Evolutionary conservation across 2,113 vertebrate species (phyloP).

Genomic region (Sinocyclocheilus anophthalmus): DNA sequence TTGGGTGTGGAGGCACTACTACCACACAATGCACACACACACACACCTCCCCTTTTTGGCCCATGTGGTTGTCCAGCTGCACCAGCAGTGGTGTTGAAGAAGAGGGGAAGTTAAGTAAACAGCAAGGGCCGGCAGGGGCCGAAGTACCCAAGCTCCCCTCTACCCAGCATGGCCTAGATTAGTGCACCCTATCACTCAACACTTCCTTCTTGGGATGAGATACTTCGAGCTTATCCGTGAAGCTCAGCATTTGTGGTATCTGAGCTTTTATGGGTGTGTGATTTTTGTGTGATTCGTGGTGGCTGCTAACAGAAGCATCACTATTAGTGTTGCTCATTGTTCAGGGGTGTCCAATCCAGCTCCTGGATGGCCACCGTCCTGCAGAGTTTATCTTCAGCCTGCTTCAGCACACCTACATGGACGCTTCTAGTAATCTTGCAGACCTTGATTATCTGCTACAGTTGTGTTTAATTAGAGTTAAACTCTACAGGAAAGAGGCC

Average conservation of each 20-base stretch:
- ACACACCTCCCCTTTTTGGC: conserved; percentile 16
- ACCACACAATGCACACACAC: not conserved
- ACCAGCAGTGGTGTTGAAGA: not conserved
- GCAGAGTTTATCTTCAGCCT: not conserved
- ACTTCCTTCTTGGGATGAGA: not conserved
- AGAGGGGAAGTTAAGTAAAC: conserved; percentile 22
- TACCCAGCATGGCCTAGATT: not conserved
- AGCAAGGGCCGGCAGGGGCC: not conserved
- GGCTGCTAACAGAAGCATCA: not conserved
- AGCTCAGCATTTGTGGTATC: not conserved
- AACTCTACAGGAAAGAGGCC: not conserved
- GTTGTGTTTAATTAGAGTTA: not conserved
- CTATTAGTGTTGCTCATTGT: not conserved
- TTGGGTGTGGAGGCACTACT: conserved; percentile 35
- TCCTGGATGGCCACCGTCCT: not conserved
- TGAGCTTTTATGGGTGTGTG: not conserved
- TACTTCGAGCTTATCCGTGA: not conserved
- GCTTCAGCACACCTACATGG: not conserved
- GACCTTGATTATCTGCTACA: not conserved
- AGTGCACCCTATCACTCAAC: conserved; percentile 2
- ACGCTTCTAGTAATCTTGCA: not conserved
- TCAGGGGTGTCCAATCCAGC: not conserved
- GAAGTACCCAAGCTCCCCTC: not conserved
- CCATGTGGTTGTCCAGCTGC: conserved; percentile 30
- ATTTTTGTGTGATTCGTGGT: not conserved